Percentiles rank a stretch among this genome's conserved stretches.
phyloP scores from a whole-genome alignment of 2,888 invertebrate genomes.

The Cremastinae sp. region DNA sequence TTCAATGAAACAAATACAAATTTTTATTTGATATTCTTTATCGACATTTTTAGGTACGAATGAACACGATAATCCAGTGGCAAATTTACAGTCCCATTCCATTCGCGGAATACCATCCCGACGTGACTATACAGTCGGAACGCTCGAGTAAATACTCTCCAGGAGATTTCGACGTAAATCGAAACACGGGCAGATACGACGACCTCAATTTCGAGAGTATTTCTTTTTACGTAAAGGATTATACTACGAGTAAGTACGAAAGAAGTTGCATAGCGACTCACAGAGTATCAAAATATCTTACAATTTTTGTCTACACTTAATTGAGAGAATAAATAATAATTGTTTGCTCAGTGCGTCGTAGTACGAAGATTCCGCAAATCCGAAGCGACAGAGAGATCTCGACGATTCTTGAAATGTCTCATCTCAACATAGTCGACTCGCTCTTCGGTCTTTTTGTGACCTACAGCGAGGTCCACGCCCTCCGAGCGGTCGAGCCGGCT shows the following conservation, averaged over 20 bases:
- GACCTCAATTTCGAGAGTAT: slow-evolving; percentile 86
- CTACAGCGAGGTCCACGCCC: slow-evolving; percentile 85
- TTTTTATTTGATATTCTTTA: slow-evolving; percentile 19
- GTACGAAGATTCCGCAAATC: slow-evolving; percentile 84
- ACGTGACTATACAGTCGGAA: slow-evolving; percentile 79
- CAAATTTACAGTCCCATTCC: slow-evolving; percentile 96
- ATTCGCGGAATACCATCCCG: slow-evolving; percentile 93
- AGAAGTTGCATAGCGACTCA: no score
- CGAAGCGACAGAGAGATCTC: slow-evolving; percentile 85
- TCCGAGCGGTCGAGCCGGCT: slow-evolving; percentile 91
- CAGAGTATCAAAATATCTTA: no score
- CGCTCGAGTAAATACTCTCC: slow-evolving; percentile 75
- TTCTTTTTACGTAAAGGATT: slow-evolving; percentile 93
- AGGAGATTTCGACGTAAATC: slow-evolving; percentile 85
- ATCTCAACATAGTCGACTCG: slow-evolving; percentile 80
- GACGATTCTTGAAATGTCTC: slow-evolving; percentile 80
- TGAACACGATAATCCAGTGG: slow-evolving; percentile 94
- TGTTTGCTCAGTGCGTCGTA: slow-evolving; percentile 83
- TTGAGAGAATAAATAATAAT: no score
- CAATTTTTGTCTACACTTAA: no score
- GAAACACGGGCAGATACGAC: slow-evolving; percentile 91
- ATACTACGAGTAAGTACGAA: slow-evolving; percentile 83
- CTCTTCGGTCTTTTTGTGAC: slow-evolving; percentile 88
- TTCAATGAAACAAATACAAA: no score
- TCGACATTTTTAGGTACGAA: slow-evolving; percentile 86